Base-by-base conservation (phyloP, 1,140 invertebrate genomes). In the Cyphomyrmex costatus region DNA sequence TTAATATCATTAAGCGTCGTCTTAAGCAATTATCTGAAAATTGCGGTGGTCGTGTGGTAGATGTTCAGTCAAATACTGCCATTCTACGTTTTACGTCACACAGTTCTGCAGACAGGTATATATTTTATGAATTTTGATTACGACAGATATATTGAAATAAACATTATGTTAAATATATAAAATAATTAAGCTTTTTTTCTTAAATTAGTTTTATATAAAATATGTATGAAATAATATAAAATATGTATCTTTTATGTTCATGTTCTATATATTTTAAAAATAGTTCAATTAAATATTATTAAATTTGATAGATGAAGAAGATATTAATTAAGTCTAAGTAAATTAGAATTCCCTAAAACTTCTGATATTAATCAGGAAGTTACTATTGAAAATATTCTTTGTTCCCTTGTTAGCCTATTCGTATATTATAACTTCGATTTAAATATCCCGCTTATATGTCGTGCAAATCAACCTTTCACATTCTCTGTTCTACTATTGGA, bases 11-110 rank as follows among this genome's bases (percentile, higher is more conserved):
- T 53, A 96, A 95, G 80, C 96, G 95, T 82, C 95, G 97, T 27
- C 94, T 98, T 21, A 96, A 97, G 77, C 96, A 96, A 85, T 94
- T 98, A 49, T 97, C 97, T 3, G 96, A 97, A 88, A 98, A 98
- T 94, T 98, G 97, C 93, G 98, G 98, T 14, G 98, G 98, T 16
- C 96, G 97, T 89, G 97, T 98, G 16, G 91, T 97, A 0, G 93
- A 95, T 86, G 95, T 98, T 21, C 95, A 96, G 19, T 95, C 96
- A 24, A 96, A 96, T 68, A 96, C 95, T 85, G 97, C 98, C n/a
- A 95, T 96, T 82, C 91, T 98, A 68, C 95, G 96, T 84, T 98
- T 98, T 95, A 95, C 96, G 61, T 97, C 96, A 46, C 95, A 96
- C 71, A 97, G 97, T 92, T 96, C 96, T 90, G 97, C 97, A 85